phyloP scores from a whole-genome alignment of 1,140 invertebrate species.

The Muscidifurax raptorellus region DNA sequence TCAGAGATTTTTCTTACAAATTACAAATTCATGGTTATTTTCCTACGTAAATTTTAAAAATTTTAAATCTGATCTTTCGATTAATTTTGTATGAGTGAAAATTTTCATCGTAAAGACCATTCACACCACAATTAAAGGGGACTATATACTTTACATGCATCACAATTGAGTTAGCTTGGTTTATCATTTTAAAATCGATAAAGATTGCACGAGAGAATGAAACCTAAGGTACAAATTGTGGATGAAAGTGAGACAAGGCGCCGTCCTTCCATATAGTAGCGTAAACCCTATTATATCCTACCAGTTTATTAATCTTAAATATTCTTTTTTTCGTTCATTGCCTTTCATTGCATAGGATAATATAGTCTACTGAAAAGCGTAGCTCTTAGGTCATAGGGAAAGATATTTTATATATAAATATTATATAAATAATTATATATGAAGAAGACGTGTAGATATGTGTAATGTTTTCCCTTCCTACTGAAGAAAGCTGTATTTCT shows the following conservation, averaged over 20 bases:
- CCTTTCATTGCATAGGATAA: conserved; percentile 35
- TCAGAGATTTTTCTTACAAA: no score
- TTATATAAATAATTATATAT: conserved; percentile 54
- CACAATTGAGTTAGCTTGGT: background rate
- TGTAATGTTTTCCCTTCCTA: conserved; percentile 44
- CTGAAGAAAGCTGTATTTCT: conserved; percentile 43
- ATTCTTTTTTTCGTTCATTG: conserved; percentile 41
- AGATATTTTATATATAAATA: conserved; percentile 54
- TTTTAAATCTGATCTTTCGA: background rate
- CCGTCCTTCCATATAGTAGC: conserved; percentile 62
- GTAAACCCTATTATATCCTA: conserved; percentile 54
- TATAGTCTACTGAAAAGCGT: conserved; percentile 30
- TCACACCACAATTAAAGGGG: background rate
- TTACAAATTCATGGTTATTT: no score
- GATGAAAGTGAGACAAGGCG: conserved; percentile 41
- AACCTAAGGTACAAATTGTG: background rate
- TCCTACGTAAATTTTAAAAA: background rate
- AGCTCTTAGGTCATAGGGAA: conserved; percentile 46
- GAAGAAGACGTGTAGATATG: conserved; percentile 51
- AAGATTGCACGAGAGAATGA: background rate
- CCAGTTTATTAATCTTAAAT: conserved; percentile 50
- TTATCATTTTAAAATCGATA: background rate
- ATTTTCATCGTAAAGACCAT: background rate
- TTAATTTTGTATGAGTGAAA: background rate
- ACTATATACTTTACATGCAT: background rate